Evolutionary conservation across 2,888 invertebrate species (phyloP).

Genomic region (Cephonodes hylas): DNA sequence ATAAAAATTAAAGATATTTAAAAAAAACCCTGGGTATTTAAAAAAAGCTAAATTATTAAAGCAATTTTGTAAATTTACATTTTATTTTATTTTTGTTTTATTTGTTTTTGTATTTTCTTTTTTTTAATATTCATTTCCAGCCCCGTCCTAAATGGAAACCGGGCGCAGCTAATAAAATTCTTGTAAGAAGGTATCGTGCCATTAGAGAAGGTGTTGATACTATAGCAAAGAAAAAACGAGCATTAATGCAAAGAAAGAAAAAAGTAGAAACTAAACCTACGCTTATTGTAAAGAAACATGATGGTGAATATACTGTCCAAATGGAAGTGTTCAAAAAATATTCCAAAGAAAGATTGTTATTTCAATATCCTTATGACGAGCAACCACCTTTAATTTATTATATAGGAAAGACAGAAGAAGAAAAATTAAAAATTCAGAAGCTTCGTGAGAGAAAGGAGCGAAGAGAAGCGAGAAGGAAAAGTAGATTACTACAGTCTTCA

Average conservation of each 20-base stretch:
- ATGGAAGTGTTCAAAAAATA: conserved; percentile 75
- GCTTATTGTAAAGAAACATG: conserved; percentile 57
- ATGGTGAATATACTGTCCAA: conserved; percentile 69
- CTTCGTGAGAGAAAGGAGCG: conserved; percentile 65
- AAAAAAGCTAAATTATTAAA: neutral
- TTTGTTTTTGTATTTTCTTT: neutral
- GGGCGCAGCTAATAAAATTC: conserved; percentile 64
- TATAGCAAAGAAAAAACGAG: conserved; percentile 68
- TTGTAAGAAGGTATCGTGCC: conserved; percentile 62
- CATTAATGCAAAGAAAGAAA: conserved; percentile 62
- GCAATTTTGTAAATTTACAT: conserved; percentile 5
- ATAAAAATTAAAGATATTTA: too few species aligned
- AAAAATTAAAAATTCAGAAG: conserved; percentile 56
- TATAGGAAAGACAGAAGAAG: conserved; percentile 68
- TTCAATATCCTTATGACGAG: conserved; percentile 73
- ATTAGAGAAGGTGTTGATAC: conserved; percentile 59
- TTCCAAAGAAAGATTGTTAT: conserved; percentile 64
- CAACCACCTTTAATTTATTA: conserved; percentile 64
- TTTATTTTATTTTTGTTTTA: neutral
- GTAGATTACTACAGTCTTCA: conserved; percentile 63
- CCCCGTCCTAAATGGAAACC: conserved; percentile 70
- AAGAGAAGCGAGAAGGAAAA: conserved; percentile 66
- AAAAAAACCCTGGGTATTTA: too few species aligned
- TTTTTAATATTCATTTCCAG: conserved; percentile 37
- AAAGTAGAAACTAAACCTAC: conserved; percentile 70